Evolutionary conservation across 2,888 invertebrate species (phyloP), one percentile per base, ranked within the genome.

Genomic region (Cryptosula pallasiana): DNA sequence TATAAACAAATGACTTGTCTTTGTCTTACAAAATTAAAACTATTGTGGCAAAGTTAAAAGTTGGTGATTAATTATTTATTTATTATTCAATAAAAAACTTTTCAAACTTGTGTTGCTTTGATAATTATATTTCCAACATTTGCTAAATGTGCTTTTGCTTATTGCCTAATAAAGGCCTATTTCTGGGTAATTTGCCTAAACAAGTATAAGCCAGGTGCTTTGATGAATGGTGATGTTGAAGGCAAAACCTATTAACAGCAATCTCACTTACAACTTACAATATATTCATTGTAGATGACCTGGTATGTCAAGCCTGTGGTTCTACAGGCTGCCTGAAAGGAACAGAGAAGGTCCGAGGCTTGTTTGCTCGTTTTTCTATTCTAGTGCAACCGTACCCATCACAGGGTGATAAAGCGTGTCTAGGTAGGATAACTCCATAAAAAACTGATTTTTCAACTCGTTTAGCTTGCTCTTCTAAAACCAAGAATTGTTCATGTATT

Each of bases 321-420:
- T 16, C 32, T 13, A 63, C 63, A 13, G 63, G 63, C 20, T 63
- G 63, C 32, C 25, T 27, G 63, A 63, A 25, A 3, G 63, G 63
- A 32, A 27, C 20, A 29, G 63, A 63, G 20, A 63, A 27, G 32
- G 32, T 13, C 3, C 5, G 32, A 32, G 13, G 5, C 3, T 27
- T 32, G 13, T 20, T 63, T 32, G 29, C 27, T 2, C 16, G 63
- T 5, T 63, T 63, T 32, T 63, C 63, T 34, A 27, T 63, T 2
- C 27, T 63, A 27, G 63, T 63, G 32, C 63, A 63, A n/a, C 63
- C 63, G 9, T 63, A 63, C n/a, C 32, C 63, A 13, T 29, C 63
- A 13, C 5, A 32, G 5, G n/a, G 34, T 63, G 27, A 32, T 2
- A 34, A 13, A 32, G 63, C 34, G 25, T 63, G 63, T 27, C 63